Percentiles rank a stretch among this genome's conserved stretches.
phyloP scores from a whole-genome alignment of 2,113 vertebrate genomes.

The Bombycilla garrulus region DNA sequence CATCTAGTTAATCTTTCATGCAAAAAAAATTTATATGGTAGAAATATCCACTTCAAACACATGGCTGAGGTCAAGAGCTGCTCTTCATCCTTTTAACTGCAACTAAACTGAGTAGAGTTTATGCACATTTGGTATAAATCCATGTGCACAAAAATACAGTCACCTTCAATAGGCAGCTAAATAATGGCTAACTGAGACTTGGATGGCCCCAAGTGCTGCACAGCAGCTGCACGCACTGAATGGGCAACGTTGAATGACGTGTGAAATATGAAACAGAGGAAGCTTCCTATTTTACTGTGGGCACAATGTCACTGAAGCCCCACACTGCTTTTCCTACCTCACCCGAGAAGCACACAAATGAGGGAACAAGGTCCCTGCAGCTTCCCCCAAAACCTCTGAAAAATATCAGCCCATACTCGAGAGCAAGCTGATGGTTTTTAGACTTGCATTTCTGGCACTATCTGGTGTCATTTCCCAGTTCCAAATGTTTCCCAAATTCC shows the following conservation, averaged over 20 bases:
- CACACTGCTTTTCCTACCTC: neutral
- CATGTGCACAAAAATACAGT: neutral
- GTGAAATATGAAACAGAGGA: neutral
- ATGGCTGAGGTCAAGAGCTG: neutral
- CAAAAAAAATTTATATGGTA: neutral
- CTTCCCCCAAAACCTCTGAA: neutral
- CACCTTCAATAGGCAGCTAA: neutral
- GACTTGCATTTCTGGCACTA: neutral
- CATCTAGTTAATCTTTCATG: neutral
- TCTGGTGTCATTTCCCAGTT: neutral
- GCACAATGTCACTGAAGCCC: neutral
- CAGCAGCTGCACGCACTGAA: neutral
- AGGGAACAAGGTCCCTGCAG: neutral
- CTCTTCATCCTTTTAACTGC: neutral
- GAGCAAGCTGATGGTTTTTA: neutral
- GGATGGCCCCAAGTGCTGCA: neutral
- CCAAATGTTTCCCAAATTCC: neutral
- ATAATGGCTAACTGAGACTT: neutral
- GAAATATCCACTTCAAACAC: neutral
- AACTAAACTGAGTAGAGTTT: neutral
- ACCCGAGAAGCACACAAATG: neutral
- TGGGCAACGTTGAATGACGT: neutral
- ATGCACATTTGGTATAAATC: neutral
- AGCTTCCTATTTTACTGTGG: neutral
- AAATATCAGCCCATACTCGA: neutral